Percentiles rank a stretch among this genome's conserved stretches.
These are phyloP conservation scores for Ceratoteleas bidentatus DNA, from an alignment of 1,140 invertebrate species.

Conservation along the genomic window DNA sequence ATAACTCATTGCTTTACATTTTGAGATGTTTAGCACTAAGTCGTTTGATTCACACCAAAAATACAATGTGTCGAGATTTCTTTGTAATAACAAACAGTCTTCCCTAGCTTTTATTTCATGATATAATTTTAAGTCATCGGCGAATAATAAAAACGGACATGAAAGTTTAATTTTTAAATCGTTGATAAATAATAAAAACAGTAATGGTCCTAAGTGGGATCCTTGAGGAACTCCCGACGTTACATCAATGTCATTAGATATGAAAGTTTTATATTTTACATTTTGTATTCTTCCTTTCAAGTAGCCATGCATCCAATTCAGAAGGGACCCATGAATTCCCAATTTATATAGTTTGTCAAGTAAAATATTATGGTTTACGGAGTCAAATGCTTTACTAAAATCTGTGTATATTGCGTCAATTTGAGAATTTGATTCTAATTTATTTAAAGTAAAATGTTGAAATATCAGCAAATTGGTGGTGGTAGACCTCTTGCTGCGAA, in stretches of 20 bases:
- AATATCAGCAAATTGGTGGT: neutral
- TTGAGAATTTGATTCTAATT: neutral
- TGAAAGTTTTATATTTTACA: neutral
- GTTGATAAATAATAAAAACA: conserved; percentile 2
- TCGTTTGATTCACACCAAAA: neutral
- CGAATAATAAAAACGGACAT: neutral
- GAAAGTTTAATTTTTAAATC: conserved; percentile 3
- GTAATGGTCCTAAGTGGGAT: neutral
- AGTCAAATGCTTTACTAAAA: neutral
- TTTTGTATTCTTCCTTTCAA: neutral
- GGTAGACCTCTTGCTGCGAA: neutral
- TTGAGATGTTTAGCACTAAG: too few species aligned
- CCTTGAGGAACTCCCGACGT: neutral
- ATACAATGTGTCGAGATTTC: neutral
- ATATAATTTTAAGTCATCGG: conserved; percentile 1
- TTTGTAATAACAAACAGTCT: neutral
- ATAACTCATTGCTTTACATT: conserved; percentile 6
- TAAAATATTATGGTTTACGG: neutral
- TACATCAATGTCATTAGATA: neutral
- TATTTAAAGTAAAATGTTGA: neutral
- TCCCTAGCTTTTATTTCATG: neutral
- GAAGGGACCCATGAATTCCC: neutral
- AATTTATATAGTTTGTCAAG: neutral
- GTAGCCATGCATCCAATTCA: neutral
- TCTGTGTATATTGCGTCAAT: neutral